Conservation (phyloP, 2,113 vertebrate genomes). For the Anolis sagrei region DNA sequence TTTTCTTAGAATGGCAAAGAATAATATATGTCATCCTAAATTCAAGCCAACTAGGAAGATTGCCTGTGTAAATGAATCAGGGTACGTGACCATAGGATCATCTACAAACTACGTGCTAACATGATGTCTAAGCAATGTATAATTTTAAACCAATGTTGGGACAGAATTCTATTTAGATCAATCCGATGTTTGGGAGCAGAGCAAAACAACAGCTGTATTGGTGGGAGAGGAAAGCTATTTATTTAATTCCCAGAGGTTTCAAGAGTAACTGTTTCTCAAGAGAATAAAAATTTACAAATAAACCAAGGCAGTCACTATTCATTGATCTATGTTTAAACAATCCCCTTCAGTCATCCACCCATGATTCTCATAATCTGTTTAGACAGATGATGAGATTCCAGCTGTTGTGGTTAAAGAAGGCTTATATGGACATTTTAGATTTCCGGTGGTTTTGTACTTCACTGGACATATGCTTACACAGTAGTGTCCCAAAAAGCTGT, state of each 20-base stretch:
- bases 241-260: not conserved
- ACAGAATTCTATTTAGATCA: too few relatives aligned
- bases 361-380: too few relatives aligned
- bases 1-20: too few relatives aligned
- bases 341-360: not conserved
- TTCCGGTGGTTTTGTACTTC: not conserved
- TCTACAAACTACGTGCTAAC: too few relatives aligned
- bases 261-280: conserved; percentile 11
- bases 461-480: not conserved
- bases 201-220: not conserved
- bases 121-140: not conserved
- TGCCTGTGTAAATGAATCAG: too few relatives aligned
- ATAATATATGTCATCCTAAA: too few relatives aligned
- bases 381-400: not conserved
- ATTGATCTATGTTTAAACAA: not conserved
- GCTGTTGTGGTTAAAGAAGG: not conserved
- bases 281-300: conserved; percentile 16
- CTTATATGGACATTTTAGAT: not conserved
- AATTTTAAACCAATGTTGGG: not conserved
- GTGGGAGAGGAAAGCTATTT: not conserved
- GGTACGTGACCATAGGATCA: too few relatives aligned
- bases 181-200: not conserved
- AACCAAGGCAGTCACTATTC: conserved; percentile 10
- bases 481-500: not conserved
- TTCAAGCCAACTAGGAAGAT: too few relatives aligned